phyloP scores from a whole-genome alignment of 2,888 invertebrate genomes.

The Autographa gamma region DNA sequence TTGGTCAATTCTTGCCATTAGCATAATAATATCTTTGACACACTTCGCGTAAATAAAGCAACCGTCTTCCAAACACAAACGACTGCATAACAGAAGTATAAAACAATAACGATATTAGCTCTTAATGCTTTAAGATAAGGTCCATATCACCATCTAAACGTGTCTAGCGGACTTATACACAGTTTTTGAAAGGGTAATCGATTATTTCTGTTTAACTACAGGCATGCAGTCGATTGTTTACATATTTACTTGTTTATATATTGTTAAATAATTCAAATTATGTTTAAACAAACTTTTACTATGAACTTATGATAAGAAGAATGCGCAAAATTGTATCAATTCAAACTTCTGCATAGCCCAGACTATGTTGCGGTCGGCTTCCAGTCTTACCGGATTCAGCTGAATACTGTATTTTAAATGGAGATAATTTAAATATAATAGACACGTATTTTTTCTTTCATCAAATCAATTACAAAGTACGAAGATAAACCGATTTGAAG shows the following conservation, averaged over 20 bases:
- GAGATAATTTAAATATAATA: too few species aligned
- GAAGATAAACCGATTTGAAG: too few species aligned
- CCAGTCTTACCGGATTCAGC: too few species aligned
- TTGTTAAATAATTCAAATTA: constrained; percentile 1
- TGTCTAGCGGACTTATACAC: neutral
- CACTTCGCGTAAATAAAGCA: constrained; percentile 43
- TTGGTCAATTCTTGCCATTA: neutral
- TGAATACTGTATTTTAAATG: too few species aligned
- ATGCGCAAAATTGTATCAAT: too few species aligned
- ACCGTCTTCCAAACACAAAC: constrained; percentile 40
- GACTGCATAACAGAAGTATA: constrained; percentile 16
- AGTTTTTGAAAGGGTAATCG: too few species aligned
- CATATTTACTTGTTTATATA: constrained; percentile 5
- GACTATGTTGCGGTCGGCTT: too few species aligned
- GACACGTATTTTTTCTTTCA: too few species aligned
- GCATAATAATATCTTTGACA: neutral
- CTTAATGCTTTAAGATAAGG: neutral
- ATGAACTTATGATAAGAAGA: neutral
- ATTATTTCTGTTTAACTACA: neutral
- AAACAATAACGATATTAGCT: neutral
- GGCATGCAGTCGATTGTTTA: neutral
- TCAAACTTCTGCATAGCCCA: too few species aligned
- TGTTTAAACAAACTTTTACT: neutral
- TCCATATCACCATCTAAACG: neutral
- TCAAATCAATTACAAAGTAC: too few species aligned